Evolutionary conservation across 2,888 invertebrate species (phyloP).

Genomic region (Sminthurinus aureus): DNA sequence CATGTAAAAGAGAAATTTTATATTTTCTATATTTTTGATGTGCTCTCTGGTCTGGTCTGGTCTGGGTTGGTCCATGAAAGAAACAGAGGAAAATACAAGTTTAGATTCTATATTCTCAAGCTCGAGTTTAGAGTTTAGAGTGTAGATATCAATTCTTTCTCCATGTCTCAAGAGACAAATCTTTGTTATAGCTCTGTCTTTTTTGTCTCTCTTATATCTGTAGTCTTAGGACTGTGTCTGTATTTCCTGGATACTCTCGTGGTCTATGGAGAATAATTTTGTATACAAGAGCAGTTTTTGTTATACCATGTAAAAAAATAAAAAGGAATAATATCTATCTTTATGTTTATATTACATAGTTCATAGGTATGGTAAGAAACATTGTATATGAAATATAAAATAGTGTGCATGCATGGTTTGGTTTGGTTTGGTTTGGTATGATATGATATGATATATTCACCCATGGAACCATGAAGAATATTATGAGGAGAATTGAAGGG

Average conservation of each 20-base stretch:
- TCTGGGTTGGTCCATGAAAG: not conserved
- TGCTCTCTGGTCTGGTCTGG: slow-evolving; percentile 3
- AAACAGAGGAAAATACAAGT: not conserved
- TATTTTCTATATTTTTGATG: slow-evolving; percentile 1
- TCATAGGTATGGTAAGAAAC: not conserved
- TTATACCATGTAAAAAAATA: not conserved
- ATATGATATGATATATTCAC: too few relatives aligned
- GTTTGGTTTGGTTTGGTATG: too few relatives aligned
- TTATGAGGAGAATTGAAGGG: not conserved
- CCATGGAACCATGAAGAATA: too few relatives aligned
- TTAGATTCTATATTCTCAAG: too few relatives aligned
- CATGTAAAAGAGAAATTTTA: not conserved
- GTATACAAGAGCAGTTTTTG: not conserved
- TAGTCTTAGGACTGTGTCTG: too few relatives aligned
- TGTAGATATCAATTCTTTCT: slow-evolving; percentile 2
- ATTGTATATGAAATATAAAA: not conserved
- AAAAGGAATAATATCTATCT: too few relatives aligned
- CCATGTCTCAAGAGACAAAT: slow-evolving; percentile 22
- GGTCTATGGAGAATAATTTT: not conserved
- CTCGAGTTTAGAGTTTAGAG: too few relatives aligned
- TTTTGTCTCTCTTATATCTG: too few relatives aligned
- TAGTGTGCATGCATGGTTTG: too few relatives aligned
- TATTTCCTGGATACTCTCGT: too few relatives aligned
- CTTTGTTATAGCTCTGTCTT: not conserved
- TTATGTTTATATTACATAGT: too few relatives aligned